Evolutionary conservation across 2,888 invertebrate species (phyloP).

Genomic region (Scaptomyza cyrtandrae): DNA sequence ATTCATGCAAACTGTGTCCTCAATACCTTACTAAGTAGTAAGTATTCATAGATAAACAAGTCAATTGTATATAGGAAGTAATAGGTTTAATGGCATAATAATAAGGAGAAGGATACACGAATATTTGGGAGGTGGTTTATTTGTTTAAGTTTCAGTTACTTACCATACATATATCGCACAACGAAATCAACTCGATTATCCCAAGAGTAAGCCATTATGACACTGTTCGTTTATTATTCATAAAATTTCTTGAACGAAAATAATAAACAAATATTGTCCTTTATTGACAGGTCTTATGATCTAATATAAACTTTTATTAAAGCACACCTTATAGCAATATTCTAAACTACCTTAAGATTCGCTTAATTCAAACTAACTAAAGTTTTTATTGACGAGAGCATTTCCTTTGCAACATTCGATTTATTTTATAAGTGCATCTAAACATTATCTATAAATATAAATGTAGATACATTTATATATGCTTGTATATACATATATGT

Average conservation of each 20-base stretch:
- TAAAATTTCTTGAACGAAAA: constrained; percentile 64
- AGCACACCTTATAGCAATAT: constrained; percentile 24
- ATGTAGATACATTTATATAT: constrained; percentile 28
- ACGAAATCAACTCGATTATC: constrained; percentile 93
- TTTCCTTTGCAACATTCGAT: constrained; percentile 65
- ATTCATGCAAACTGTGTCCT: neutral
- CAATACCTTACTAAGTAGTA: neutral
- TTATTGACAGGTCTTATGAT: constrained; percentile 36
- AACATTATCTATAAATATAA: constrained; percentile 64
- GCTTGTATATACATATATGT: constrained; percentile 26
- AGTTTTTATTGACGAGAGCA: constrained; percentile 58
- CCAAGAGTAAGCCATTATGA: constrained; percentile 91
- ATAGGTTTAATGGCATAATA: neutral
- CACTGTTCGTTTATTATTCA: constrained; percentile 47
- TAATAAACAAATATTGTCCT: constrained; percentile 31
- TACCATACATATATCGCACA: constrained; percentile 92
- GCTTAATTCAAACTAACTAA: constrained; percentile 82
- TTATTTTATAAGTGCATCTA: constrained; percentile 64
- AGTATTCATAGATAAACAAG: neutral
- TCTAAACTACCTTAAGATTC: constrained; percentile 80
- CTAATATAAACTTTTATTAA: constrained; percentile 20
- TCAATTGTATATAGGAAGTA: neutral
- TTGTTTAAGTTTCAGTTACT: constrained; percentile 70
- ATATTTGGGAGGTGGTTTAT: neutral
- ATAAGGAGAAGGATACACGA: constrained; percentile 1